Percentiles rank a stretch among this genome's conserved stretches.
Conservation (phyloP, 1,140 invertebrate species). For the Drosophila obscura region DNA sequence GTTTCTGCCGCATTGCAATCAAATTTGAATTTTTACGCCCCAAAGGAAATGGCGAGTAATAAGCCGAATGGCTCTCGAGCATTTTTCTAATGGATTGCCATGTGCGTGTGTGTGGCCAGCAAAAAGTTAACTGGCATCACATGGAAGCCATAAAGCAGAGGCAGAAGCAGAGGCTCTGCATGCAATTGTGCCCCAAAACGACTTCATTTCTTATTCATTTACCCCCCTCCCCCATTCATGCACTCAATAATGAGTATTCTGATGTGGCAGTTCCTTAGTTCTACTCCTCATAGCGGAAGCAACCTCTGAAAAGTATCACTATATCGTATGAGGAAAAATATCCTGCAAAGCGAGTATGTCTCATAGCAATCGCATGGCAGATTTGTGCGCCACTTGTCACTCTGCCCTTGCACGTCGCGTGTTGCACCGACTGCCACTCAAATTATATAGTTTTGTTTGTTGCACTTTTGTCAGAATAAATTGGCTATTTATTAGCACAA, state of each 20-base stretch:
- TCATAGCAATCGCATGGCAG: conserved; percentile 37
- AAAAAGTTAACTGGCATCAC: conserved; percentile 30
- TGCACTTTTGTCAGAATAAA: conserved; percentile 66
- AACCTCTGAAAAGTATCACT: too few relatives aligned
- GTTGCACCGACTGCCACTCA: conserved; percentile 37
- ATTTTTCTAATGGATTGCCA: conserved; percentile 39
- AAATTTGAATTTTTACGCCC: conserved; percentile 80
- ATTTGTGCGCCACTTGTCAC: conserved; percentile 64
- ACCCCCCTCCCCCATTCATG: neutral
- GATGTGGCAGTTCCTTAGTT: neutral
- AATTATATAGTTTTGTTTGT: conserved; percentile 75
- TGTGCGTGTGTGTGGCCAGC: conserved; percentile 46
- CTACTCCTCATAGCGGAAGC: too few relatives aligned
- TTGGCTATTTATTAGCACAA: conserved; percentile 59
- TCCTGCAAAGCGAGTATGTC: neutral
- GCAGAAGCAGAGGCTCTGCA: too few relatives aligned
- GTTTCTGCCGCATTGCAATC: conserved; percentile 78
- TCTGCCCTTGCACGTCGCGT: conserved; percentile 50
- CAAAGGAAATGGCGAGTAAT: conserved; percentile 71
- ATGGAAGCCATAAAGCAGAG: too few relatives aligned
- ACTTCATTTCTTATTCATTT: conserved; percentile 52
- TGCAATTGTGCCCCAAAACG: conserved; percentile 13
- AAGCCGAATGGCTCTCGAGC: conserved; percentile 33
- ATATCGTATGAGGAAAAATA: too few relatives aligned
- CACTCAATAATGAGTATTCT: conserved; percentile 4